Evolutionary conservation across 2,113 vertebrate genomes (phyloP), one percentile per base, ranked within the genome.

Genomic region (Gadus macrocephalus): DNA sequence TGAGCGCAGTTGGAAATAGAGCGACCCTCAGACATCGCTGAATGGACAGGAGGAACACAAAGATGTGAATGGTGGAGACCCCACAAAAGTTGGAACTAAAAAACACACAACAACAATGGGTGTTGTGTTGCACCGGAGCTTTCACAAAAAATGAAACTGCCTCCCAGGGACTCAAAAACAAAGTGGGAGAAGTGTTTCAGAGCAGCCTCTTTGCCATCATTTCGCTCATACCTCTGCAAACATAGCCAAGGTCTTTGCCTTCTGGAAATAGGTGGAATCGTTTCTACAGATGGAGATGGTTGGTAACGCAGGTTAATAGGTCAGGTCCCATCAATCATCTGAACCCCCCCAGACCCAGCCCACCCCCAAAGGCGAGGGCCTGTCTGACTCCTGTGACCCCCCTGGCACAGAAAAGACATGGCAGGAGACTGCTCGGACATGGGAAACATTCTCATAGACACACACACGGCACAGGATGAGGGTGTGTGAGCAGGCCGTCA

Each of bases 381-480:
- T 1, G 58, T 73, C 53, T 1, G 22, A 72, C 72, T 72, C 72
- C 28, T 58, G 11, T 74, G 70, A 75, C 69, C 73, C 64, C 49
- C 70, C 75, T 49, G 65, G 55, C 15, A 58, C 55, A 58, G 55
- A 7, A 6, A 58, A 58, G 55, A 58, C 55, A 58, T 58, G 55
- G n/a, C 15, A 58, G 15, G n/a, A 58, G 55, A 58, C 55, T 1
- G 12, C 42, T 49, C 42, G 15, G 55, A 58, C 15, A 58, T 17
- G 55, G 55, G 55, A 64, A 27, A 2, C 70, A 69, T 19, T 25
- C 5, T 17, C 58, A 69, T 62, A 69, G 27, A 68, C 64, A 63
- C 69, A 74, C 64, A 59, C 69, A 69, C 65, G 78, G 55, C 42
- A 86, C 79, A 84, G 85, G 81, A 89, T 89, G 70, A 55, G 76